Conservation (phyloP, 1,140 invertebrate species). For the Drosophila repletoides region DNA sequence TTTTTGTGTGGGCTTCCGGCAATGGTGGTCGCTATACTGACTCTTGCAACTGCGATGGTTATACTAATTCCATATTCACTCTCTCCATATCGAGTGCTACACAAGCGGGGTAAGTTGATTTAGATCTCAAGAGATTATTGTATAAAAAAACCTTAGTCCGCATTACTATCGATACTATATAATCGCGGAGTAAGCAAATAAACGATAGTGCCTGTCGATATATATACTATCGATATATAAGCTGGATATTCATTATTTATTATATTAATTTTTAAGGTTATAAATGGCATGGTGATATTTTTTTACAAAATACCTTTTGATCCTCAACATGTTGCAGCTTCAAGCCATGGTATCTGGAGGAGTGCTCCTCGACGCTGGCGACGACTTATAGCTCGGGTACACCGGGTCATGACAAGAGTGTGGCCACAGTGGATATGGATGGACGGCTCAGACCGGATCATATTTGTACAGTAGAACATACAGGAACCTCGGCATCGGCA, state of each 20-base stretch:
- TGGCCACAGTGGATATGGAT: slow-evolving; percentile 98
- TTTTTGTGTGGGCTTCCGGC: slow-evolving; percentile 99
- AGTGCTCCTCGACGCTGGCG: slow-evolving; percentile 97
- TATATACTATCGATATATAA: no score
- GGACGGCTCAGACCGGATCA: slow-evolving; percentile 91
- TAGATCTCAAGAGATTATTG: no score
- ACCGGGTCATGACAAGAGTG: slow-evolving; percentile 95
- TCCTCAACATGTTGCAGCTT: slow-evolving; percentile 85
- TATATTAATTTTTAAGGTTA: no score
- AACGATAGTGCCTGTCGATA: no score
- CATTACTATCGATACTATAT: no score
- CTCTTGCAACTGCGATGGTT: slow-evolving; percentile 99
- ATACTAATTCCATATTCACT: slow-evolving; percentile 99
- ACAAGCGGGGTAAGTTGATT: slow-evolving; percentile 91
- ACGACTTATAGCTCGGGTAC: slow-evolving; percentile 98
- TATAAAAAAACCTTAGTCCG: no score
- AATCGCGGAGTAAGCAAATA: no score
- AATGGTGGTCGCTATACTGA: slow-evolving; percentile 98
- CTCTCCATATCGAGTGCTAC: slow-evolving; percentile 98
- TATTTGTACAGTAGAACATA: slow-evolving; percentile 94
- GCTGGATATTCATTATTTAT: no score
- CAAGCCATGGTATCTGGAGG: slow-evolving; percentile 99
- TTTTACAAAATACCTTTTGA: no score
- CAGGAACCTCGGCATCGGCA: slow-evolving; percentile 96
- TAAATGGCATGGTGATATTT: no score